Percentiles rank a stretch among this genome's conserved stretches.
phyloP scores from a whole-genome alignment of 1,140 invertebrate genomes.

The Neodiprion lecontei region DNA sequence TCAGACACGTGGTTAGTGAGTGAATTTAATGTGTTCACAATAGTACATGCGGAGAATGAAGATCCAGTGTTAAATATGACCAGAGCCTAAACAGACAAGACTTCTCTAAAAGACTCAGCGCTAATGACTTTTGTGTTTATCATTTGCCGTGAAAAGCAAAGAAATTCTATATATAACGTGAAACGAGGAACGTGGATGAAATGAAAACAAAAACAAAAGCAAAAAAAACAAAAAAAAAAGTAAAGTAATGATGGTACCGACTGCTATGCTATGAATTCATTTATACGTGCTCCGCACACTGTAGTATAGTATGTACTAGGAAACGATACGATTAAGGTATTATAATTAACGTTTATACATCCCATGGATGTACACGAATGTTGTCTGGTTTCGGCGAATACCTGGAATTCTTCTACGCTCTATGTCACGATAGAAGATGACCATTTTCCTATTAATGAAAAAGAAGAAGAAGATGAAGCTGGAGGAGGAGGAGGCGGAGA shows the following conservation, averaged over 20 bases:
- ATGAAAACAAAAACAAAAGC: not conserved
- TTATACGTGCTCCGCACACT: constrained; percentile 40
- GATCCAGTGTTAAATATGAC: constrained; percentile 38
- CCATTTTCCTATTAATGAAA: constrained; percentile 48
- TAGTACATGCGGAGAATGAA: constrained; percentile 41
- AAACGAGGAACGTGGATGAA: not conserved
- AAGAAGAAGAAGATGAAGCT: not conserved
- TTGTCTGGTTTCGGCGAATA: constrained; percentile 42
- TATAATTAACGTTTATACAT: constrained; percentile 44
- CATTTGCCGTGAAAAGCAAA: constrained; percentile 43
- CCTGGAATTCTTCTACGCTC: constrained; percentile 49
- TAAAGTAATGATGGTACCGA: constrained; percentile 29
- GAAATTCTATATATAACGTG: constrained; percentile 27
- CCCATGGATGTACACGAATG: constrained; percentile 58
- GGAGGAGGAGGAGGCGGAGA: not conserved
- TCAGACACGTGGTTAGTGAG: constrained; percentile 55
- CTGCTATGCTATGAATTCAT: constrained; percentile 41
- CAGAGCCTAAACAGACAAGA: constrained; percentile 31
- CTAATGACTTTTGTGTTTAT: constrained; percentile 39
- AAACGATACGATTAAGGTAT: constrained; percentile 21
- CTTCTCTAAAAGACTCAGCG: constrained; percentile 31
- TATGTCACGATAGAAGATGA: constrained; percentile 53
- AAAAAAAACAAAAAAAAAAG: constrained; percentile 21
- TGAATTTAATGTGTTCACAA: constrained; percentile 53
- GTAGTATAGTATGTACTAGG: constrained; percentile 37